Evolutionary conservation across 2,888 invertebrate species (phyloP), one percentile per base, ranked within the genome.

Genomic region (Arctia plantaginis): DNA sequence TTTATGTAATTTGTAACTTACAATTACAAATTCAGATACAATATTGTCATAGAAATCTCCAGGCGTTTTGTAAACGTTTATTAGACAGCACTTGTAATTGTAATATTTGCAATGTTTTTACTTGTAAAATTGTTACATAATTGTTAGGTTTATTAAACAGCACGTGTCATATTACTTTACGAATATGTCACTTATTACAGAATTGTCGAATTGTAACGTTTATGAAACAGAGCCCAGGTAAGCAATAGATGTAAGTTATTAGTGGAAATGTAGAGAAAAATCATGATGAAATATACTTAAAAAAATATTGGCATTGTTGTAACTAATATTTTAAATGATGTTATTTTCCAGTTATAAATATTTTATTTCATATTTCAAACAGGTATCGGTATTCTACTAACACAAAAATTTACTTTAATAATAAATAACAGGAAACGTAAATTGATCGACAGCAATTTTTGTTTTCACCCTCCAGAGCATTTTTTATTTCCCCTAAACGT

Each of bases 401-500:
- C 18, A 30, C 30, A 62, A 69, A 51, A n/a, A 33, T n/a, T 7
- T 41, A 55, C 39, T 67, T 51, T n/a, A 68, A n/a, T 64, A 67
- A 8, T 44, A 30, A 69, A 44, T 33, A 73, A 20, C 68, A 74
- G 18, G 64, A 67, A 67, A 62, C n/a, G n/a, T 69, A 39, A 20
- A 39, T 69, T 76, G 72, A 73, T 76, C 66, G 72, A 70, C 69
- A 75, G 44, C 35, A 67, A 64, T 73, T 76, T 76, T 69, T 66
- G 66, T 72, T 73, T 76, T 66, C 69, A 66, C 72, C 69, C 62
- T 70, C 72, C 44, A 35, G 65, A 51, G 70, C 69, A 82, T 76
- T 85, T 83, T 83, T 84, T 73, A 77, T 69, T 75, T 78, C 39
- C 72, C 59, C 69, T 73, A 80, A 76, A 82, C 76, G 74, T 82